phyloP scores from a whole-genome alignment of 2,888 invertebrate species.

The Griposia aprilina region DNA sequence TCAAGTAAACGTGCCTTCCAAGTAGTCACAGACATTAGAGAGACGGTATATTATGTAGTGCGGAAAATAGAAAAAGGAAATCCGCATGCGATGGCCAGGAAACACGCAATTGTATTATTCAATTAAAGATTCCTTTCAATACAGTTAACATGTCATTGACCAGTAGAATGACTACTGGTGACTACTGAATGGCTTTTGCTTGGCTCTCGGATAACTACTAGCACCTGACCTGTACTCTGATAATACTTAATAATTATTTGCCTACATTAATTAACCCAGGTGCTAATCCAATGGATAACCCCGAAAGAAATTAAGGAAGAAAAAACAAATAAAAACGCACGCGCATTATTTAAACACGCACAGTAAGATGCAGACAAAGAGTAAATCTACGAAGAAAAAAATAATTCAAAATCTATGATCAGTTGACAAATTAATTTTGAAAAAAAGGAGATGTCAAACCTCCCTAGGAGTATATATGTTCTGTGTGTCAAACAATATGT shows the following conservation, averaged over 20 bases:
- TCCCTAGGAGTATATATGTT: too few relatives aligned
- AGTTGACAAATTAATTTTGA: not conserved
- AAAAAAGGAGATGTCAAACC: conserved; percentile 18
- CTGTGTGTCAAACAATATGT: conserved; percentile 69
- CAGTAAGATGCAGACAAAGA: too few relatives aligned
- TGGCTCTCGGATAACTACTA: not conserved
- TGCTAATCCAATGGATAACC: not conserved
- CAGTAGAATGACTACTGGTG: not conserved
- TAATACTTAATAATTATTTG: not conserved
- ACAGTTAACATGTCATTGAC: conserved; percentile 5
- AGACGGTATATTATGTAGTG: conserved; percentile 18
- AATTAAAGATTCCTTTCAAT: conserved; percentile 6
- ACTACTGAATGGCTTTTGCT: not conserved
- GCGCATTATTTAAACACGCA: not conserved
- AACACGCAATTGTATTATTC: conserved; percentile 18
- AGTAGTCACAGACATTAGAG: conserved; percentile 1
- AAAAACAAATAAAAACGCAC: not conserved
- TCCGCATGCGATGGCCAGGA: conserved; percentile 11
- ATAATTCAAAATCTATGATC: not conserved
- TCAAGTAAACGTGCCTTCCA: not conserved
- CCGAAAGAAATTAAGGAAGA: not conserved
- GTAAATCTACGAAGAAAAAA: not conserved
- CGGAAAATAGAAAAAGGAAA: conserved; percentile 40
- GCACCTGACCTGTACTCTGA: not conserved
- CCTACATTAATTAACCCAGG: not conserved